Conservation (phyloP, 2,113 vertebrate species). For the Forbesichthys papilliferus region DNA sequence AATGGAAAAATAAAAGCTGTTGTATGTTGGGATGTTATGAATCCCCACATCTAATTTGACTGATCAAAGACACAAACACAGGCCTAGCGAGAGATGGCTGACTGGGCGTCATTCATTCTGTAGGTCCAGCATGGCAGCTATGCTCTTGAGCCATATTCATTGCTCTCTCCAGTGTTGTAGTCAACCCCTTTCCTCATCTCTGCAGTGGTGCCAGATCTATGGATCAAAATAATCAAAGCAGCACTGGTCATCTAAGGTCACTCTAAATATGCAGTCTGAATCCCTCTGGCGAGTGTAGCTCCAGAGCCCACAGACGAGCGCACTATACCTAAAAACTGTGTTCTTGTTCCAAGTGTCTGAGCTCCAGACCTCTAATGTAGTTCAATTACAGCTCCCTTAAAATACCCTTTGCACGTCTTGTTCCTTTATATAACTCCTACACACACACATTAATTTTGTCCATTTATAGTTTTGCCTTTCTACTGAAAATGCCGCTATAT, state of each 20-base stretch:
- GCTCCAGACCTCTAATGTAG: not conserved
- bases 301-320: conserved; percentile 12
- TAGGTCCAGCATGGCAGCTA: conserved; percentile 55
- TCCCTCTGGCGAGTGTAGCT: not conserved
- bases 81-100: conserved; percentile 11
- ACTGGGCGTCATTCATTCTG: not conserved
- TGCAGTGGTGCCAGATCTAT: conserved; percentile 52
- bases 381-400: conserved; percentile 28
- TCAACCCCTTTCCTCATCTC: conserved; percentile 68
- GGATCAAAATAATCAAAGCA: conserved; percentile 10
- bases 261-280: not conserved
- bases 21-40: not conserved
- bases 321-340: conserved; percentile 18
- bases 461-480: not conserved
- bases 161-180: conserved; percentile 69
- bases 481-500: conserved; percentile 3
- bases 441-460: conserved; percentile 9
- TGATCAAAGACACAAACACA: conserved; percentile 29
- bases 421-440: conserved; percentile 12
- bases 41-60: conserved; percentile 21
- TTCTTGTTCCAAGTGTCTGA: conserved; percentile 8
- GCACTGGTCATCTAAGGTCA: too few species aligned
- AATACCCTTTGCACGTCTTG: conserved; percentile 8
- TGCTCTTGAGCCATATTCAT: conserved; percentile 75
- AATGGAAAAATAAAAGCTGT: too few species aligned